Evolutionary conservation across 2,797 vertebrate species (phyloP).

Genomic region (Threskiornis aethiopicus): DNA sequence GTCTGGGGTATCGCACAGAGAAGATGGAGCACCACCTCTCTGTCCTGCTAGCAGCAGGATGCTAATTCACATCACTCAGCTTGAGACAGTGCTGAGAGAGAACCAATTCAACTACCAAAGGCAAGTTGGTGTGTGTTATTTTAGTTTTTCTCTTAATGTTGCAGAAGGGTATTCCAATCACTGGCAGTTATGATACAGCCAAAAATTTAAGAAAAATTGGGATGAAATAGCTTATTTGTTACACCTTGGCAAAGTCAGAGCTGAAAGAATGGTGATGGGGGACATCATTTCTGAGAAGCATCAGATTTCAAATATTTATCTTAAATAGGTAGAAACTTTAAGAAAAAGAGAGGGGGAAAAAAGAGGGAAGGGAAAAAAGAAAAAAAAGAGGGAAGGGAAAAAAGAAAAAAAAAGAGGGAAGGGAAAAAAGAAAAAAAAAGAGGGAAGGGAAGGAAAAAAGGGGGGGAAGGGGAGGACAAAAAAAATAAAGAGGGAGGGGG

Average conservation of each 20-base stretch:
- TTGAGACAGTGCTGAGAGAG: neutral
- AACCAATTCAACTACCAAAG: neutral
- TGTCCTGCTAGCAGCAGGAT: neutral
- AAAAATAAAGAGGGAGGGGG: no score
- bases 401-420: no score
- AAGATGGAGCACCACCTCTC: neutral
- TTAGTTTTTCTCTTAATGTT: neutral
- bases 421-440: no score
- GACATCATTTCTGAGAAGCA: neutral
- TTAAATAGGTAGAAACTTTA: neutral
- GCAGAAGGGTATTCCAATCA: neutral
- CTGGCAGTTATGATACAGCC: neutral
- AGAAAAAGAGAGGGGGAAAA: neutral
- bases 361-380: no score
- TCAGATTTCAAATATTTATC: neutral
- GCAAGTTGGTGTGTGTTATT: neutral
- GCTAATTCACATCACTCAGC: neutral
- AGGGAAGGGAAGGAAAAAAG: no score
- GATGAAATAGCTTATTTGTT: neutral
- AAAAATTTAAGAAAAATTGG: neutral
- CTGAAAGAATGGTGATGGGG: neutral
- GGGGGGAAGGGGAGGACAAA: no score
- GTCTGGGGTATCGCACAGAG: neutral
- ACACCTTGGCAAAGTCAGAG: neutral
- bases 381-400: no score